These are phyloP conservation scores for Caenorhabditis sp. DNA, from an alignment of 2,888 invertebrate genomes.

Conservation along the genomic window DNA sequence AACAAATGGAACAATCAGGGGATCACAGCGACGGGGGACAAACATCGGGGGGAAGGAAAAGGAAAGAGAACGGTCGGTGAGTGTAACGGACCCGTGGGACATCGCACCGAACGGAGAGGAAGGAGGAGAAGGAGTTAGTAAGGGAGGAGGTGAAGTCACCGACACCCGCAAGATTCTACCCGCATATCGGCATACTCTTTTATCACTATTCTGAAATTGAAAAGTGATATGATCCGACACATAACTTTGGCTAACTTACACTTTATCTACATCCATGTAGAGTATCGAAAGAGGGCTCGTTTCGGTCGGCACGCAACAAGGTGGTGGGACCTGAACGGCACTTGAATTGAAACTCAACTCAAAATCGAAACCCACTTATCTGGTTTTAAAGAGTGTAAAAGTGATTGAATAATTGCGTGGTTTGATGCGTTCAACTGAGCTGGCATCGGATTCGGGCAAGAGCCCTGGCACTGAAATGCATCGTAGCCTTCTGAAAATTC, in stretches of 20 bases:
- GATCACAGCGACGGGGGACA: constrained; percentile 36
- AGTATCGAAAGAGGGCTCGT: constrained; percentile 95
- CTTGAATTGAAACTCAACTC: background rate
- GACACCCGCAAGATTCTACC: constrained; percentile 95
- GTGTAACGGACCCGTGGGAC: constrained; percentile 26
- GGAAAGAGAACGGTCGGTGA: constrained; percentile 15
- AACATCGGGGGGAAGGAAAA: constrained; percentile 26
- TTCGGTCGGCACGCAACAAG: constrained; percentile 97
- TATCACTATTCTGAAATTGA: constrained; percentile 93
- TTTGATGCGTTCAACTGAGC: constrained; percentile 96
- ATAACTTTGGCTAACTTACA: constrained; percentile 23
- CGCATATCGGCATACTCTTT: constrained; percentile 98
- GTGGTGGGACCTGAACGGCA: constrained; percentile 87
- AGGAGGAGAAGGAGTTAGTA: background rate
- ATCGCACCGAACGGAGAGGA: constrained; percentile 22
- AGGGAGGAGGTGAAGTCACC: constrained; percentile 38
- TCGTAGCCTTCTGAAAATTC: constrained; percentile 82
- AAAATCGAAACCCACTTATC: no score
- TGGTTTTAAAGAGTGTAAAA: constrained; percentile 94
- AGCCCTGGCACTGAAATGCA: constrained; percentile 95
- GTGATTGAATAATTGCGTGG: constrained; percentile 97
- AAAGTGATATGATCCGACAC: constrained; percentile 77
- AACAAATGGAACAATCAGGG: constrained; percentile 18
- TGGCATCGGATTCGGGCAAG: constrained; percentile 93
- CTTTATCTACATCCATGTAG: constrained; percentile 85